Conservation (phyloP, 2,113 vertebrate genomes). For the Parus major region DNA sequence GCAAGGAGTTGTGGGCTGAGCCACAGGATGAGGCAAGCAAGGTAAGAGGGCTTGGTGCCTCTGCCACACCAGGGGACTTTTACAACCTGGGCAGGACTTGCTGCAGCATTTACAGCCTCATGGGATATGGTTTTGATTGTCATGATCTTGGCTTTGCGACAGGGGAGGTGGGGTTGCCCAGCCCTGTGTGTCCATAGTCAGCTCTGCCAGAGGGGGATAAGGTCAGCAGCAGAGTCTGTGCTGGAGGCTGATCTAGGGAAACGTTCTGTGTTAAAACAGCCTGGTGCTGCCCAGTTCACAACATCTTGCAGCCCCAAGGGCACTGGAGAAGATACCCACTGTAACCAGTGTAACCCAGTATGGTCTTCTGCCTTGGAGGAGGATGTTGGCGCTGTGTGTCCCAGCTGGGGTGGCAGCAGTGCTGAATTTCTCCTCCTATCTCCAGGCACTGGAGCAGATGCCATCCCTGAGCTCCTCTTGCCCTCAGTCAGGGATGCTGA, state of each 20-base stretch:
- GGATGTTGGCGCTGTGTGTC: not conserved
- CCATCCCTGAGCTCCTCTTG: not conserved
- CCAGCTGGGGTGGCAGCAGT: not conserved
- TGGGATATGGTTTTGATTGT: not conserved
- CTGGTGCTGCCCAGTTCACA: not conserved
- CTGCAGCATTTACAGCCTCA: not conserved
- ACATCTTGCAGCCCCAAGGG: not conserved
- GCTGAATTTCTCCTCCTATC: not conserved
- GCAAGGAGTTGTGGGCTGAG: not conserved
- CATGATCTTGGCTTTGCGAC: accelerated
- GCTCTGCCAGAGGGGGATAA: not conserved
- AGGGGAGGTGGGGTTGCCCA: not conserved
- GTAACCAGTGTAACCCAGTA: not conserved
- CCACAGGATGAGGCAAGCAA: accelerated
- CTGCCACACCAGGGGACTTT: not conserved
- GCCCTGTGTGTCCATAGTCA: not conserved
- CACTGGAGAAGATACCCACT: accelerated
- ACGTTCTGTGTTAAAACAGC: accelerated
- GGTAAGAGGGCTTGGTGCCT: not conserved
- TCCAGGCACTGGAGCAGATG: not conserved
- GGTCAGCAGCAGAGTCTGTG: not conserved
- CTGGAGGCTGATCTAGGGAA: not conserved
- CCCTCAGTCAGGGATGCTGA: accelerated
- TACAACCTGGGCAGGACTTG: not conserved
- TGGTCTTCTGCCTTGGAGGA: not conserved